Evolutionary conservation across 1,140 invertebrate species (phyloP).

Genomic region (Drosophila punjabiensis): DNA sequence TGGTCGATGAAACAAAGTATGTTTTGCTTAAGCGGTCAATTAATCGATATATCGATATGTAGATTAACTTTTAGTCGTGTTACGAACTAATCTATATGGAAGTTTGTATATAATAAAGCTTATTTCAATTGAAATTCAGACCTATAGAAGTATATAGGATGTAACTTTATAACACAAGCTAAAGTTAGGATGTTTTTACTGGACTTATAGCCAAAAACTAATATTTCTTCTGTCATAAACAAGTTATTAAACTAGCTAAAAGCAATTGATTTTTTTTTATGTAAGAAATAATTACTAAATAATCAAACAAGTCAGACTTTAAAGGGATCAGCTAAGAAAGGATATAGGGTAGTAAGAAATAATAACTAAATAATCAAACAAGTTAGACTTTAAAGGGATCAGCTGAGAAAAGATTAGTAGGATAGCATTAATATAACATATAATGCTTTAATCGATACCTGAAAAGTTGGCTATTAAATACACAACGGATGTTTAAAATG

Average conservation of each 20-base stretch:
- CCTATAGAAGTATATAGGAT: background rate
- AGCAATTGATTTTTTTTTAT: too few relatives aligned
- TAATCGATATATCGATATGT: conserved; percentile 42
- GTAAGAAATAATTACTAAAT: background rate
- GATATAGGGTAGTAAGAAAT: background rate
- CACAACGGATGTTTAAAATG: too few relatives aligned
- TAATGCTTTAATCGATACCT: background rate
- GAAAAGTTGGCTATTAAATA: background rate
- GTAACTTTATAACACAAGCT: background rate
- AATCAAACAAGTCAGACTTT: background rate
- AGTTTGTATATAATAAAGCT: background rate
- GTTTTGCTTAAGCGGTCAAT: conserved; percentile 69
- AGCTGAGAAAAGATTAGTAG: background rate
- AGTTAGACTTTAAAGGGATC: background rate
- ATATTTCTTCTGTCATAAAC: background rate
- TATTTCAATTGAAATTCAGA: background rate
- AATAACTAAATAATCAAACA: background rate
- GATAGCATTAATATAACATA: rapidly evolving
- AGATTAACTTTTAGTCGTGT: background rate
- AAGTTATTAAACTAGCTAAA: background rate
- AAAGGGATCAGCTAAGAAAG: background rate
- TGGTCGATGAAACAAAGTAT: conserved; percentile 96
- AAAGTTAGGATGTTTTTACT: background rate
- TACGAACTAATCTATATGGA: background rate
- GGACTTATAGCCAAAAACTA: background rate